These are phyloP conservation scores for Diadegma fenestrale DNA, from an alignment of 2,888 invertebrate genomes.

Conservation along the genomic window DNA sequence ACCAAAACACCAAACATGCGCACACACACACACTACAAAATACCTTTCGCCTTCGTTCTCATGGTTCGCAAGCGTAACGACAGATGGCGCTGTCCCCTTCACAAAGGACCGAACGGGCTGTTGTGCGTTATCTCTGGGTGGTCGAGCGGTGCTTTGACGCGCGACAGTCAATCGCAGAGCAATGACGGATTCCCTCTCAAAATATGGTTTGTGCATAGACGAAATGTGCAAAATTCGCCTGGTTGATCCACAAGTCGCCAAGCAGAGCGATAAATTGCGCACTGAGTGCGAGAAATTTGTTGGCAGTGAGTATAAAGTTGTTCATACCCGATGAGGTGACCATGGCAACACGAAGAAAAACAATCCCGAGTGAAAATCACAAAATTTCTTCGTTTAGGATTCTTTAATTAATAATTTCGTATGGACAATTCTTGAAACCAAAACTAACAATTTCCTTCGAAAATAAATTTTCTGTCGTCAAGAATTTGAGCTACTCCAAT, in stretches of 20 bases:
- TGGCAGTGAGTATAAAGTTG: slow-evolving; percentile 88
- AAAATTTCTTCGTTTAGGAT: too few species aligned
- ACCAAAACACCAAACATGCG: slow-evolving; percentile 8
- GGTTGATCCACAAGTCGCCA: slow-evolving; percentile 91
- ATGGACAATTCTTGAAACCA: too few species aligned
- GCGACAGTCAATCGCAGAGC: not conserved
- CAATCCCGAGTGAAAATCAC: too few species aligned
- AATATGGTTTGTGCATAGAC: slow-evolving; percentile 94
- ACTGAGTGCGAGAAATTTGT: slow-evolving; percentile 95
- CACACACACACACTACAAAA: not conserved
- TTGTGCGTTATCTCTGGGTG: not conserved
- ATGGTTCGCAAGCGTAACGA: not conserved
- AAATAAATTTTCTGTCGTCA: too few species aligned
- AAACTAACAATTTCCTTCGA: too few species aligned
- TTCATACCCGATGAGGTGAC: slow-evolving; percentile 23
- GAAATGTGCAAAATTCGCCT: slow-evolving; percentile 94
- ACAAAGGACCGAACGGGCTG: not conserved
- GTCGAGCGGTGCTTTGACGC: not conserved
- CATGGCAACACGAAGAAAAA: not conserved
- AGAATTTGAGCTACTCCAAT: too few species aligned
- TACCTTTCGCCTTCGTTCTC: too few species aligned
- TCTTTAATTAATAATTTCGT: too few species aligned
- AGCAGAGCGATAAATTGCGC: slow-evolving; percentile 93
- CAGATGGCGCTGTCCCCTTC: not conserved
- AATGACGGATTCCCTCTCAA: slow-evolving; percentile 91